phyloP scores from a whole-genome alignment of 2,888 invertebrate species.

The Opisthograptis luteolata region DNA sequence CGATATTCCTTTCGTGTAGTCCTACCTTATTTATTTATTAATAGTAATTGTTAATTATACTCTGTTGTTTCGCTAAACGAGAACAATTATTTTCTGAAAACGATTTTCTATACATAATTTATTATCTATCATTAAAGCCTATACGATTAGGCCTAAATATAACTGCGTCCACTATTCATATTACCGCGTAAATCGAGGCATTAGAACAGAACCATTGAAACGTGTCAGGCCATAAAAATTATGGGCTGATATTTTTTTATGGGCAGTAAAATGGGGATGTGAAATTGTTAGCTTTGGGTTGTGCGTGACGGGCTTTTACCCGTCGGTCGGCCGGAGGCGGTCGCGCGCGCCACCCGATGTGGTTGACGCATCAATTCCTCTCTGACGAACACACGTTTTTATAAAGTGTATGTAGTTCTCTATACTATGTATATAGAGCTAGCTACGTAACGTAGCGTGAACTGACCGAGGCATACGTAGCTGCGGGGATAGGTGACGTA shows the following conservation, averaged over 20 bases:
- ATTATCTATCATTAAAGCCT: not conserved
- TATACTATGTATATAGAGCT: slow-evolving; percentile 6
- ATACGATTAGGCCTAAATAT: not conserved
- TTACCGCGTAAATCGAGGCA: slow-evolving; percentile 31
- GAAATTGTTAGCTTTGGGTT: slow-evolving; percentile 52
- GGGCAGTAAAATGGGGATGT: slow-evolving; percentile 62
- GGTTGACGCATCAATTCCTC: slow-evolving; percentile 28
- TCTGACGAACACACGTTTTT: slow-evolving; percentile 25
- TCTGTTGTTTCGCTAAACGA: slow-evolving; percentile 23
- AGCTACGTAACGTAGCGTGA: slow-evolving; percentile 11
- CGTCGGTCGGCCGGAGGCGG: slow-evolving; percentile 13
- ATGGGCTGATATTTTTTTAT: slow-evolving; percentile 65
- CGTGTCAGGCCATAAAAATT: slow-evolving; percentile 56
- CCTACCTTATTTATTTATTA: slow-evolving; percentile 24
- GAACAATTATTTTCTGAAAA: slow-evolving; percentile 10
- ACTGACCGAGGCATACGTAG: not conserved
- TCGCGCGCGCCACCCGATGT: slow-evolving; percentile 12
- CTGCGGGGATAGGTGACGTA: too few species aligned
- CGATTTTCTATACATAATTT: slow-evolving; percentile 16
- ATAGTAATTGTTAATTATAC: slow-evolving; percentile 32
- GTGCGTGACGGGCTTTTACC: slow-evolving; percentile 35
- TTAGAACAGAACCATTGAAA: slow-evolving; percentile 53
- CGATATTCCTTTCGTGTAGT: slow-evolving; percentile 17
- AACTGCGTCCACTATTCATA: slow-evolving; percentile 1
- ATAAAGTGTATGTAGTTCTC: slow-evolving; percentile 11